A percentile compares a stretch with the other conserved stretches of the same genome.
Conservation (phyloP, 2,888 invertebrate genomes). For the Diplazon laetatorius region DNA sequence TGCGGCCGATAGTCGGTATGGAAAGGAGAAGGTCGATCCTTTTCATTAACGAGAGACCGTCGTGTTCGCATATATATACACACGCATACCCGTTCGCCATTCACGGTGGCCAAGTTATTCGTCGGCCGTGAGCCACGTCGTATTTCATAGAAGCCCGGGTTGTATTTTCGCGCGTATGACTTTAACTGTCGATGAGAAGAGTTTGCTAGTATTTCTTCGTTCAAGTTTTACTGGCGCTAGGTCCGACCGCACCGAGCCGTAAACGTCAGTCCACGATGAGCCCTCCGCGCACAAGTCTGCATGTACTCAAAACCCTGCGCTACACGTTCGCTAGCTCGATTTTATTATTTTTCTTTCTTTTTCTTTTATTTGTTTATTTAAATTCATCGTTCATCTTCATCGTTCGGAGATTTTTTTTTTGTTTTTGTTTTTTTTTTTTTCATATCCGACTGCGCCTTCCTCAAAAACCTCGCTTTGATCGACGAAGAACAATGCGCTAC, state of each 20-base stretch:
- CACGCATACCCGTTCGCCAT: too few species aligned
- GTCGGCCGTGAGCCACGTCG: conserved; percentile 69
- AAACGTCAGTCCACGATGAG: conserved; percentile 74
- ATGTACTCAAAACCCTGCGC: conserved; percentile 32
- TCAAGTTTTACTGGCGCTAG: conserved; percentile 78
- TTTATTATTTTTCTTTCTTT: conserved; percentile 60
- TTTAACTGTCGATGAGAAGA: conserved; percentile 80
- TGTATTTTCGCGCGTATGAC: conserved; percentile 81
- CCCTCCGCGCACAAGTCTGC: conserved; percentile 36
- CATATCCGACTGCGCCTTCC: conserved; percentile 38
- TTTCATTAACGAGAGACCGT: conserved; percentile 74
- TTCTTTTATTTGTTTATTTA: too few species aligned
- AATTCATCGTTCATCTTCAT: too few species aligned
- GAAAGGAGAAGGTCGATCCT: conserved; percentile 48
- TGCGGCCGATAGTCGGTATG: conserved; percentile 29
- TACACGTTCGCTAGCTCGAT: conserved; percentile 58
- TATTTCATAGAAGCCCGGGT: conserved; percentile 77
- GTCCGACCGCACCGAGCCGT: conserved; percentile 75
- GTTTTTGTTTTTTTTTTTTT: too few species aligned
- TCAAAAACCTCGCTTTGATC: too few species aligned
- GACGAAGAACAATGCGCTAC: background rate
- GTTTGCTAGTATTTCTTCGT: conserved; percentile 78
- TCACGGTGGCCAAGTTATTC: conserved; percentile 61
- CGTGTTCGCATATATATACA: conserved; percentile 61
- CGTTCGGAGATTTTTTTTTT: too few species aligned